Percentiles rank a stretch among this genome's conserved stretches.
Evolutionary conservation across 2,888 invertebrate genomes (phyloP).

Genomic region (Agrotis exclamationis): DNA sequence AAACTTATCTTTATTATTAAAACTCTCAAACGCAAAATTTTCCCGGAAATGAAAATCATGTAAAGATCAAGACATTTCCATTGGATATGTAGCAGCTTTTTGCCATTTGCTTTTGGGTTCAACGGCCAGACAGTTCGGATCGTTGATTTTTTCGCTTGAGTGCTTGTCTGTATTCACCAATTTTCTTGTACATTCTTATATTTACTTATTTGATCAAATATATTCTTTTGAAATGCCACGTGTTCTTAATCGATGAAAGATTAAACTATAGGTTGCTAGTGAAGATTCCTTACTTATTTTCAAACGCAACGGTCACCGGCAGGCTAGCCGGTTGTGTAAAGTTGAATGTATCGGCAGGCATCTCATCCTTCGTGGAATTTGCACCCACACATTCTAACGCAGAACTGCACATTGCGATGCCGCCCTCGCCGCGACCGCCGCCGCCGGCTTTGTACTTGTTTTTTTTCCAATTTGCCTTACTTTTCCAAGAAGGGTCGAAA

Average conservation of each 20-base stretch:
- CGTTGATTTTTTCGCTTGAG: constrained; percentile 78
- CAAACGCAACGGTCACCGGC: constrained; percentile 77
- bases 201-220: constrained; percentile 33
- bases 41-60: constrained; percentile 37
- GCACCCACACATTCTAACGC: constrained; percentile 82
- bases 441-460: constrained; percentile 68
- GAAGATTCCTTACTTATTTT: constrained; percentile 66
- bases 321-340: constrained; percentile 75
- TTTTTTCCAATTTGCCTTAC: constrained; percentile 70
- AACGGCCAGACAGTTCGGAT: constrained; percentile 82
- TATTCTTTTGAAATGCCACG: constrained; percentile 26
- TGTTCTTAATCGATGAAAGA: constrained; percentile 15
- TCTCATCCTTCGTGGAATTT: constrained; percentile 88
- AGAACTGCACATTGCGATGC: constrained; percentile 72
- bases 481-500: constrained; percentile 70
- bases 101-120: constrained; percentile 75
- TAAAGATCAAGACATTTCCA: constrained; percentile 45
- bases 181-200: constrained; percentile 52
- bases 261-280: constrained; percentile 9
- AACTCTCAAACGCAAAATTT: constrained; percentile 23
- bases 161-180: constrained; percentile 68
- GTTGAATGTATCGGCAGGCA: constrained; percentile 83
- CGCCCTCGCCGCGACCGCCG: constrained; percentile 62
- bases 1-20: constrained; percentile 24
- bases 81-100: constrained; percentile 54